Percentiles rank a stretch among this genome's conserved stretches.
These are phyloP conservation scores for Rhegmatorhina hoffmannsi DNA, from an alignment of 2,113 vertebrate genomes.

Conservation along the genomic window DNA sequence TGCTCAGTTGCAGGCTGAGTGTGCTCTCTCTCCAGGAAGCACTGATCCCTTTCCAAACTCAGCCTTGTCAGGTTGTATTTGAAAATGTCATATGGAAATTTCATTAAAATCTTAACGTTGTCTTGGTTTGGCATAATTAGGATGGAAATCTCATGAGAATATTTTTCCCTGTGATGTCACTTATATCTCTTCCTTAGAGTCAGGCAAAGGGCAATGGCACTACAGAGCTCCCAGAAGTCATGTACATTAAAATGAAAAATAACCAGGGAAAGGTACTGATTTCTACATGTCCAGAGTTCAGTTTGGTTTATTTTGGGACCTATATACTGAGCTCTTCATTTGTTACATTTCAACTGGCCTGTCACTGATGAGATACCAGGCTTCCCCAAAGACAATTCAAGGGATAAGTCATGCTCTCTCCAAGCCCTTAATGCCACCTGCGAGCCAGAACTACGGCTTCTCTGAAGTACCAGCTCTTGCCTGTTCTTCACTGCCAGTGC, in stretches of 20 bases:
- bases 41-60: neutral
- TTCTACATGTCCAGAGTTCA: neutral
- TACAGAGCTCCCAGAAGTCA: neutral
- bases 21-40: neutral
- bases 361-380: neutral
- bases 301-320: neutral
- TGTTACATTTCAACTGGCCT: neutral
- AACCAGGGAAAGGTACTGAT: neutral
- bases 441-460: neutral
- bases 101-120: neutral
- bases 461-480: neutral
- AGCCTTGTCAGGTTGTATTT: neutral
- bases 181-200: neutral
- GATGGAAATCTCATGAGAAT: neutral
- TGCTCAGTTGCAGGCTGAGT: neutral
- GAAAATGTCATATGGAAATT: conserved; percentile 18
- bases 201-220: neutral
- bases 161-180: neutral
- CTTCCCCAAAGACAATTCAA: neutral
- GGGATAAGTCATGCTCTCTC: neutral
- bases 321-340: neutral
- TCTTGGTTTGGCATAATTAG: conserved; percentile 8
- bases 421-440: neutral
- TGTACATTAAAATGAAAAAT: neutral
- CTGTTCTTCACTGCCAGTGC: neutral